Evolutionary conservation across 2,797 vertebrate genomes (phyloP).

Genomic region (Myripristis murdjan): DNA sequence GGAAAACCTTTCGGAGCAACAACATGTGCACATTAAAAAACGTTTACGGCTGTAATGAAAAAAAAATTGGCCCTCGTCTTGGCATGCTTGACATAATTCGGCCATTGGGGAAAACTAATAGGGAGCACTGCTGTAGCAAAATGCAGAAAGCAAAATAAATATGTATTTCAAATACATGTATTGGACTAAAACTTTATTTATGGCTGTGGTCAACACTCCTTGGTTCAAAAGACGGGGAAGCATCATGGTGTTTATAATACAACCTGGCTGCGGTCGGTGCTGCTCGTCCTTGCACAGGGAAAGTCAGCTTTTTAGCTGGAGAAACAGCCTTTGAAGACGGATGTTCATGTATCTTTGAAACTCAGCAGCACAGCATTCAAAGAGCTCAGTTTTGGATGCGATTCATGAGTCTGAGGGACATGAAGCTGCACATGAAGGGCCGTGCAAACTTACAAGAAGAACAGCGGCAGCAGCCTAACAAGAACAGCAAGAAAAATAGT

Average conservation of each 20-base stretch:
- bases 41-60: too few species aligned
- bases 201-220: constrained; percentile 38
- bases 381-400: constrained; percentile 14
- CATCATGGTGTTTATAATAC: constrained; percentile 52
- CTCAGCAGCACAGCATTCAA: constrained; percentile 11
- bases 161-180: constrained; percentile 54
- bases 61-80: too few species aligned
- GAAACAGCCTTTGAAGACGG: constrained; percentile 18
- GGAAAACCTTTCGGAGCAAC: too few species aligned
- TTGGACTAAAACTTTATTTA: constrained; percentile 48
- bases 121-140: constrained; percentile 49
- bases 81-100: too few species aligned
- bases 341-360: constrained; percentile 27
- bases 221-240: constrained; percentile 52
- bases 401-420: constrained; percentile 15
- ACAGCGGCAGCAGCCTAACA: too few species aligned
- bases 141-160: constrained; percentile 70
- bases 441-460: neutral
- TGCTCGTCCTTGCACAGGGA: constrained; percentile 7
- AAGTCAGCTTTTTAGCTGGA: neutral
- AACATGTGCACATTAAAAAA: too few species aligned
- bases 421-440: constrained; percentile 22
- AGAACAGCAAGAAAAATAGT: constrained; percentile 6
- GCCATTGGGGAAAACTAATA: too few species aligned
- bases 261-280: constrained; percentile 15